Conservation (phyloP, 1,140 invertebrate genomes). For the Ceratina australensis region DNA sequence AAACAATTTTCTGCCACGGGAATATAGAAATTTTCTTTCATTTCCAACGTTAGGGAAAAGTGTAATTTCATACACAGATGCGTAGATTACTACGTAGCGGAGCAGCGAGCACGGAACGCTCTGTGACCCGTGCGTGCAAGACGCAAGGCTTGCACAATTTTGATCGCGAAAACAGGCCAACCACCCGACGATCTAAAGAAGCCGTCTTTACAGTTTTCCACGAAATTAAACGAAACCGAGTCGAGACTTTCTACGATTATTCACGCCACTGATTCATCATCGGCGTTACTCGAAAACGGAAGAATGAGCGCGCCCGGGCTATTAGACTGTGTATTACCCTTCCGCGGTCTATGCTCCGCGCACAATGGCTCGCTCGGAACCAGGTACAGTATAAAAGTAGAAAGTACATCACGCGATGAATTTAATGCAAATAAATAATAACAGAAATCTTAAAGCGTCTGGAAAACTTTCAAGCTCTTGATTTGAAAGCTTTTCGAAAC, state of each 20-base stretch:
- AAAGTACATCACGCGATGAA: background rate
- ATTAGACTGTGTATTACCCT: background rate
- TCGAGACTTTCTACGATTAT: conserved; percentile 26
- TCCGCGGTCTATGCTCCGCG: background rate
- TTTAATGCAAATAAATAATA: background rate
- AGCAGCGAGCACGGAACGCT: background rate
- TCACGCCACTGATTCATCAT: conserved; percentile 19
- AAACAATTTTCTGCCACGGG: background rate
- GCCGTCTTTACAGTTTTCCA: background rate
- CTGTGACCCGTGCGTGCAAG: background rate
- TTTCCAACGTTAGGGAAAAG: background rate
- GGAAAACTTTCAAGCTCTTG: no score
- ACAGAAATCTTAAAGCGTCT: no score
- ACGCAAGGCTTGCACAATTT: conserved; percentile 10
- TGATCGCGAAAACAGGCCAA: background rate
- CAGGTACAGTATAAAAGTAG: background rate
- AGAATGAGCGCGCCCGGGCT: background rate
- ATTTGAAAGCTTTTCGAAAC: background rate
- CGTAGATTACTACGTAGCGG: background rate
- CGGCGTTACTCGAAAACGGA: background rate
- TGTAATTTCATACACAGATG: background rate
- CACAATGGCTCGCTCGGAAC: background rate
- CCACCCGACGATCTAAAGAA: background rate
- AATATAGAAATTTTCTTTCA: background rate
- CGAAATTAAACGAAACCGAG: conserved; percentile 18